Percentiles rank a stretch among this genome's conserved stretches.
These are phyloP conservation scores for Ptychadena robeensis DNA, from an alignment of 2,797 vertebrate species.

Conservation along the genomic window DNA sequence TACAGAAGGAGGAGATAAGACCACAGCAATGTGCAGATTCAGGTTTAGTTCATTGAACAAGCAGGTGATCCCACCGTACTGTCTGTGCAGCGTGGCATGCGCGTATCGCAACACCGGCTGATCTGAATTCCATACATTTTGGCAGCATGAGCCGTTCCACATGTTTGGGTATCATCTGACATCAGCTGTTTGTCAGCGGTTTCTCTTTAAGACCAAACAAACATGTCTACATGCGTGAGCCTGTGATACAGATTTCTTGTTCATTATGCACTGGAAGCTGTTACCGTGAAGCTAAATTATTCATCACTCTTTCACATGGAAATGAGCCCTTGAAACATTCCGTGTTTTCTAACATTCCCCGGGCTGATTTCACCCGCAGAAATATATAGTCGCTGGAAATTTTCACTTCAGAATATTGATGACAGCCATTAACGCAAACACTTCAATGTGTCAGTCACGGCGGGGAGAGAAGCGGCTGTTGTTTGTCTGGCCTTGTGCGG, in stretches of 20 bases:
- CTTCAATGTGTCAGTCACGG: constrained; percentile 41
- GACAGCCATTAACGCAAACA: constrained; percentile 46
- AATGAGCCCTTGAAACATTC: constrained; percentile 56
- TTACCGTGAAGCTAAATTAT: constrained; percentile 56
- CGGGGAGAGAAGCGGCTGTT: not conserved
- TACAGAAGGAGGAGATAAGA: no score
- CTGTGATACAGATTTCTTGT: constrained; percentile 38
- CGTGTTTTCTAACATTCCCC: constrained; percentile 52
- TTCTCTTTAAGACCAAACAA: not conserved
- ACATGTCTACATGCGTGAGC: not conserved
- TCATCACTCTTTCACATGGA: constrained; percentile 57
- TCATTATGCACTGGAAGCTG: constrained; percentile 56
- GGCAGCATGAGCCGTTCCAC: no score
- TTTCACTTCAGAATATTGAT: constrained; percentile 47
- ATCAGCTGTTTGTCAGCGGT: not conserved
- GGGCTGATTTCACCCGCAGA: constrained; percentile 44
- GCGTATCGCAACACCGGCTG: no score
- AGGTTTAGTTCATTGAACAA: no score
- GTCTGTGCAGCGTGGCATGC: no score
- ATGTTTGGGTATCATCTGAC: no score
- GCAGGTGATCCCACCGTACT: no score
- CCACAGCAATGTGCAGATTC: no score
- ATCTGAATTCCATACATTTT: no score
- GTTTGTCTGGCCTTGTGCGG: constrained; percentile 14
- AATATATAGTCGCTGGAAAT: constrained; percentile 40